Conservation (phyloP, 2,113 vertebrate genomes). For the Erinaceus europaeus region DNA sequence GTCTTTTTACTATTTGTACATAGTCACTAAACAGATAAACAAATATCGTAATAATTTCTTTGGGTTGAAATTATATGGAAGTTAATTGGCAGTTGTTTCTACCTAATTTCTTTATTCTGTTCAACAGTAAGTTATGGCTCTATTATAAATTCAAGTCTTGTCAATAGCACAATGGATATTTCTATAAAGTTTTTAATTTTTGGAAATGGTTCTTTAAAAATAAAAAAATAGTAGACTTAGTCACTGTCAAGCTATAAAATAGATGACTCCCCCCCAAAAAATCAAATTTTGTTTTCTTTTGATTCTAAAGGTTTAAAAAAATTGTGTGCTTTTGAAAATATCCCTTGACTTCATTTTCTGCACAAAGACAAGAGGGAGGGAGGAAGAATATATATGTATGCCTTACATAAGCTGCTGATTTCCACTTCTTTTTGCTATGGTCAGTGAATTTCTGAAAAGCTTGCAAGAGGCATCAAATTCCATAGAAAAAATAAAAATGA, state of each 20-base stretch:
- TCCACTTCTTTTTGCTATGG: background rate
- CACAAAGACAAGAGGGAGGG: too few species aligned
- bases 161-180: slow-evolving; percentile 60
- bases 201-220: slow-evolving; percentile 14
- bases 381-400: background rate
- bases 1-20: slow-evolving; percentile 51
- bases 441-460: background rate
- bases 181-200: slow-evolving; percentile 56
- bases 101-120: slow-evolving; percentile 73
- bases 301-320: background rate
- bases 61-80: slow-evolving; percentile 62
- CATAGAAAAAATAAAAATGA: background rate
- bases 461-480: slow-evolving; percentile 24
- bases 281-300: slow-evolving; percentile 8
- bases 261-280: background rate
- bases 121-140: slow-evolving; percentile 71
- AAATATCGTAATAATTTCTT: slow-evolving; percentile 63
- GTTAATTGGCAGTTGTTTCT: slow-evolving; percentile 76
- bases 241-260: background rate
- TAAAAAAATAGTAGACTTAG: slow-evolving; percentile 18
- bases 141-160: slow-evolving; percentile 73
- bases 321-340: background rate
- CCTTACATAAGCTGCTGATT: background rate
- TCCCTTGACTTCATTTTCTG: background rate
- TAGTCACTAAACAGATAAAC: slow-evolving; percentile 67